Conservation (phyloP, 1,140 invertebrate species). For the Aphelenchoides besseyi region DNA sequence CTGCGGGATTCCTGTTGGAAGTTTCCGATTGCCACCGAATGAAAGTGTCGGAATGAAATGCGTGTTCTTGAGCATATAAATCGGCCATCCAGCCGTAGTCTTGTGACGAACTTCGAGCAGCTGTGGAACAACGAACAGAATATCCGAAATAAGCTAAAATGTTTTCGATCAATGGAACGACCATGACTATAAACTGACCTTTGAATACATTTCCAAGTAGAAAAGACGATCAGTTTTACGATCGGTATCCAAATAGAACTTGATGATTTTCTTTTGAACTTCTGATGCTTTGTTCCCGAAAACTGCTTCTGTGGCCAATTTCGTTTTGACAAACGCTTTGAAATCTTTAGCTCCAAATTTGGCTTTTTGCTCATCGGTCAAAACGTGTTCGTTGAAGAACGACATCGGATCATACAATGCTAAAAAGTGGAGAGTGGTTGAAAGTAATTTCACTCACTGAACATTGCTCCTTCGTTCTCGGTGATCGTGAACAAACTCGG, state of each 20-base stretch:
- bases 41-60: neutral
- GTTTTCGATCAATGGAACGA: no score
- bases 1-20: no score
- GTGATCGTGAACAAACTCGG: conserved; percentile 23
- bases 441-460: conserved; percentile 22
- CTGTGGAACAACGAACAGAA: conserved; percentile 35
- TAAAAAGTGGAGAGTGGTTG: neutral
- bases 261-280: conserved; percentile 36
- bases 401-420: neutral
- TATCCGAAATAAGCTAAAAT: conserved; percentile 26
- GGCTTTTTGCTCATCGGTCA: conserved; percentile 19
- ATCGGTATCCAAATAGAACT: conserved; percentile 31
- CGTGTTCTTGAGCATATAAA: conserved; percentile 25
- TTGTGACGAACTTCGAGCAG: conserved; percentile 28
- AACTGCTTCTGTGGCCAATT: conserved; percentile 18
- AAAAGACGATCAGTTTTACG: conserved; percentile 10
- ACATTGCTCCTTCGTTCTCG: conserved; percentile 16
- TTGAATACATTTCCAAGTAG: conserved; percentile 29
- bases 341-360: conserved; percentile 28
- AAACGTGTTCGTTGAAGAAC: conserved; percentile 1
- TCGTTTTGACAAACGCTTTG: conserved; percentile 23
- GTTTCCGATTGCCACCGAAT: no score
- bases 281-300: conserved; percentile 26
- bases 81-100: conserved; percentile 25
- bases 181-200: conserved; percentile 29